These are phyloP conservation scores for Ariolimax columbianus DNA, from an alignment of 2,888 invertebrate genomes.

Conservation along the genomic window DNA sequence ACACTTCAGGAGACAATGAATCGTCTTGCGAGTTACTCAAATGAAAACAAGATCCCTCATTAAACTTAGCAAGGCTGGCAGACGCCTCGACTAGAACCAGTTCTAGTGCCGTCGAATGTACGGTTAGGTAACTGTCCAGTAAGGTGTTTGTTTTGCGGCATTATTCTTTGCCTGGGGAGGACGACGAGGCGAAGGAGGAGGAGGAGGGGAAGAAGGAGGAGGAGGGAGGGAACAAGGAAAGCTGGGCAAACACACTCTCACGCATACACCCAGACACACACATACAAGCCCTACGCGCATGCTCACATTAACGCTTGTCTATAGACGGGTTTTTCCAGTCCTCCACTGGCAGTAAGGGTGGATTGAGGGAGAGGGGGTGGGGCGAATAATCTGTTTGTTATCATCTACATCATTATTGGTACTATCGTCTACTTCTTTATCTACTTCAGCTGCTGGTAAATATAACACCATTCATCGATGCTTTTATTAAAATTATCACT, in stretches of 20 bases:
- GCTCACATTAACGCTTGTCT: not conserved
- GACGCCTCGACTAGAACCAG: too few species aligned
- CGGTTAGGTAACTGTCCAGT: conserved; percentile 1
- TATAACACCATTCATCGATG: too few species aligned
- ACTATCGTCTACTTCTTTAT: not conserved
- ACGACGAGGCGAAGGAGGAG: too few species aligned
- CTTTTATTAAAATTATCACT: not conserved
- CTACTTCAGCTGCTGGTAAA: not conserved
- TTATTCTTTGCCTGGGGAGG: not conserved
- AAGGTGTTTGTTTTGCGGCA: conserved; percentile 1
- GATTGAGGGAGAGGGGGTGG: too few species aligned
- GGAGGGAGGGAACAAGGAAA: not conserved
- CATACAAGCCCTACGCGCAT: not conserved
- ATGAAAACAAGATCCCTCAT: too few species aligned
- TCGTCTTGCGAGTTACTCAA: too few species aligned
- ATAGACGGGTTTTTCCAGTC: not conserved
- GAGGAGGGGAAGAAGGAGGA: too few species aligned
- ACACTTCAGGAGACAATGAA: too few species aligned
- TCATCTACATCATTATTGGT: not conserved
- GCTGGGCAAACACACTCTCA: not conserved
- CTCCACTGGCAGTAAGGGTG: too few species aligned
- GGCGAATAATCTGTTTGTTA: too few species aligned
- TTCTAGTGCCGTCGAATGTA: not conserved
- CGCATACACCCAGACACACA: not conserved
- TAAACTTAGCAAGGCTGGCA: too few species aligned